phyloP scores from a whole-genome alignment of 2,797 vertebrate genomes.

The Hydrocynus forskahlii region DNA sequence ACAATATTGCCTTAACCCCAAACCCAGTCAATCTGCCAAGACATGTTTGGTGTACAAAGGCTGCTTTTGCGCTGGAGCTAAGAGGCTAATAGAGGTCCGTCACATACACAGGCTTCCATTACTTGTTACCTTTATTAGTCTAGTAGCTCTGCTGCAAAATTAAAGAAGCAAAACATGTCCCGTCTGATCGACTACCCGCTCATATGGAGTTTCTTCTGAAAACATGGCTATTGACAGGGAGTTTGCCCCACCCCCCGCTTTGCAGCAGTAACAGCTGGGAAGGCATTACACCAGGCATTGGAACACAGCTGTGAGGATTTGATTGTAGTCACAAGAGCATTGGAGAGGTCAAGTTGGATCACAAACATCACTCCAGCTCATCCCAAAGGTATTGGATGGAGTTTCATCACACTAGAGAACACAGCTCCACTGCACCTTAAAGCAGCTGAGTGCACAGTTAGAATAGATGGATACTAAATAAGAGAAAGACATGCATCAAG shows the following conservation, averaged over 20 bases:
- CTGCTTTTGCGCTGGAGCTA: too few species aligned
- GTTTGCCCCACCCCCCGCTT: background rate
- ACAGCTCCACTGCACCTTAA: background rate
- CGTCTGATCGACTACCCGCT: background rate
- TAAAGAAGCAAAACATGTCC: background rate
- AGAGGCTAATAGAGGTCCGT: too few species aligned
- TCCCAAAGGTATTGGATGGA: background rate
- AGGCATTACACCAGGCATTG: background rate
- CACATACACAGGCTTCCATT: too few species aligned
- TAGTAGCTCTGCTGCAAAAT: too few species aligned
- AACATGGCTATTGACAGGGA: background rate
- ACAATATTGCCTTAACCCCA: too few species aligned
- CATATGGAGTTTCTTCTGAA: background rate
- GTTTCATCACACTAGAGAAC: background rate
- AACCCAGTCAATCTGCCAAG: too few species aligned
- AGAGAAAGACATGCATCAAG: too few species aligned
- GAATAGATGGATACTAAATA: too few species aligned
- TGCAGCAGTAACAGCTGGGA: background rate
- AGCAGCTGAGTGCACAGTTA: too few species aligned
- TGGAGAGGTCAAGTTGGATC: too few species aligned
- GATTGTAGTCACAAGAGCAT: background rate
- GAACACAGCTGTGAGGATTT: background rate
- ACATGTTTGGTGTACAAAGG: too few species aligned
- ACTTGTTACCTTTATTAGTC: too few species aligned
- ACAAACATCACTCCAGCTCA: background rate